Evolutionary conservation across 2,113 vertebrate species (phyloP).

Genomic region (Formicarius rufipectus): DNA sequence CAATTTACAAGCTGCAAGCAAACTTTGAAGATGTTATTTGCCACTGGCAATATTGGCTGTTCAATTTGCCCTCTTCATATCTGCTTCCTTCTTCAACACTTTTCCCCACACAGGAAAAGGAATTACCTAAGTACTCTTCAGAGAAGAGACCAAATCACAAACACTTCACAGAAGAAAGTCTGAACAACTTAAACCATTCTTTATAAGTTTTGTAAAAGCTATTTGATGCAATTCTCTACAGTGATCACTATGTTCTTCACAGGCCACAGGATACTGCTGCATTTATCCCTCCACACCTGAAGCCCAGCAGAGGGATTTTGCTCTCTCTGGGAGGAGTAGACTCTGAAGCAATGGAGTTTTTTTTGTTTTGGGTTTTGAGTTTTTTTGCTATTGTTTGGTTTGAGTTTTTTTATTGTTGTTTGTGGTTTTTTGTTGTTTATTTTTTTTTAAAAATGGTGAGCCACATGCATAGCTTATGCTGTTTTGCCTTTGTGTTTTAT

Average conservation of each 20-base stretch:
- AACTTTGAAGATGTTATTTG: not conserved
- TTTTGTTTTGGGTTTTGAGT: no score
- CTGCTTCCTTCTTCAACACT: not conserved
- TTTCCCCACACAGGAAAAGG: not conserved
- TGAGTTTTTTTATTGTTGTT: no score
- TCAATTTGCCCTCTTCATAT: not conserved
- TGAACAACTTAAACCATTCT: not conserved
- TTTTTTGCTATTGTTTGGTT: no score
- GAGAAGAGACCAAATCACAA: not conserved
- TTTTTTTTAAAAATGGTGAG: no score
- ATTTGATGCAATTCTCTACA: not conserved
- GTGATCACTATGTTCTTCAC: not conserved
- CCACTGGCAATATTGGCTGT: not conserved
- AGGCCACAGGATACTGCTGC: not conserved
- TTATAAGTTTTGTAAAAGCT: not conserved
- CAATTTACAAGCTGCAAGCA: not conserved
- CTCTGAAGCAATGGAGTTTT: no score
- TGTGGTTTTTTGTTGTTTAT: no score
- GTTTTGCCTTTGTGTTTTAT: not conserved
- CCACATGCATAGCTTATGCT: accelerated
- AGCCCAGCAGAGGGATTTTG: not conserved
- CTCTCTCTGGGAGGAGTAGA: not conserved
- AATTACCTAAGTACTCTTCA: not conserved
- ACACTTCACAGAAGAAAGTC: not conserved
- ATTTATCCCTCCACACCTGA: not conserved